Evolutionary conservation across 2,888 invertebrate species (phyloP).

Genomic region (Amorpha juglandis): DNA sequence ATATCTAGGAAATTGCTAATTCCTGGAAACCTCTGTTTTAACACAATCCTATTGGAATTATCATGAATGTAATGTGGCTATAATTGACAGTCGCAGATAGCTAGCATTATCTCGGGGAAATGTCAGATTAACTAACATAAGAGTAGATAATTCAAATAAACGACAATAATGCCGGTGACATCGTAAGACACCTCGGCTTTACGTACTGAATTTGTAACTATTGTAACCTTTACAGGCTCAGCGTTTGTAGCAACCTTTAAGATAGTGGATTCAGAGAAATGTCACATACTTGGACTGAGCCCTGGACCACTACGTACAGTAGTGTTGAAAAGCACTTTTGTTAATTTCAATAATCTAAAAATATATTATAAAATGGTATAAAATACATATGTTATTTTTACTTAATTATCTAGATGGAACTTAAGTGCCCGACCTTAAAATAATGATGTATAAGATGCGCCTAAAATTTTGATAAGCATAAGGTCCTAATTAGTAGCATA

Average conservation of each 20-base stretch:
- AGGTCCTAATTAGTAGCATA: too few relatives aligned
- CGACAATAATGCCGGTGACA: conserved; percentile 50
- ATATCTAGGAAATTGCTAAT: neutral
- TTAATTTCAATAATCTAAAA: conserved; percentile 12
- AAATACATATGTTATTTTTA: too few relatives aligned
- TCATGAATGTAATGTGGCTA: neutral
- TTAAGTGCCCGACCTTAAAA: too few relatives aligned
- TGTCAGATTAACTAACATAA: conserved; percentile 32
- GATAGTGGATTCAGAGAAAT: conserved; percentile 79
- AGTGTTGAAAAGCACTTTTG: conserved; percentile 42
- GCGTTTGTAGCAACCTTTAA: conserved; percentile 74
- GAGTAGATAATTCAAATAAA: conserved; percentile 48
- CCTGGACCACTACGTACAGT: conserved; percentile 71
- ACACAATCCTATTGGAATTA: conserved; percentile 2
- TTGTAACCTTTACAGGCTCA: conserved; percentile 56
- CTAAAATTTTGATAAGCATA: too few relatives aligned
- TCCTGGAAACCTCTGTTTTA: neutral
- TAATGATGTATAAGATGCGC: too few relatives aligned
- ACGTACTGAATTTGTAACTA: conserved; percentile 75
- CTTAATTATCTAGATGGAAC: too few relatives aligned
- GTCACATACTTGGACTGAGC: conserved; percentile 81
- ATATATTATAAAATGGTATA: too few relatives aligned
- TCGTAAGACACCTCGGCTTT: conserved; percentile 43
- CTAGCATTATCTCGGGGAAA: conserved; percentile 19
- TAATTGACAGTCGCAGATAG: conserved; percentile 12